phyloP scores from a whole-genome alignment of 2,113 vertebrate species.

The Pomatostomus ruficeps region DNA sequence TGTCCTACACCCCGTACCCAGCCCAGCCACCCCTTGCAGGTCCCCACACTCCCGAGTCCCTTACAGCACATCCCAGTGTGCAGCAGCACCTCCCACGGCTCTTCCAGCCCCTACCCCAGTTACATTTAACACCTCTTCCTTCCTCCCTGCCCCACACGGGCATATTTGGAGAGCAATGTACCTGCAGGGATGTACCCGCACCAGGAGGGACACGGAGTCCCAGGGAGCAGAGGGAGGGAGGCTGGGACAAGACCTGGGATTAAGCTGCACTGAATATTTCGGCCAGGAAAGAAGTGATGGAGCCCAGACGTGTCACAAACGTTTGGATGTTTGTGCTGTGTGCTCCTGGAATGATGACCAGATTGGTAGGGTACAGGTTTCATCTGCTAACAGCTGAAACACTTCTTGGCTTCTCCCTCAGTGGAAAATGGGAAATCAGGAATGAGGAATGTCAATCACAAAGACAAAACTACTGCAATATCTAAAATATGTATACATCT shows the following conservation, averaged over 20 bases:
- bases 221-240: neutral
- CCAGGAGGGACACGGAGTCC: neutral
- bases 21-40: neutral
- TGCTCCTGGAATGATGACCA: neutral
- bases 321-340: neutral
- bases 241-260: neutral
- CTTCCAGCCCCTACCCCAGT: neutral
- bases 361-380: neutral
- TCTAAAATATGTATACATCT: neutral
- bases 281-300: neutral
- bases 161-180: fast-evolving
- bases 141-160: neutral
- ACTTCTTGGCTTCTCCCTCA: neutral
- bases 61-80: neutral
- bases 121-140: neutral
- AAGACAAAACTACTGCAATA: neutral
- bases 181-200: neutral
- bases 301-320: neutral
- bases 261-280: neutral
- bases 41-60: neutral
- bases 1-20: neutral
- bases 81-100: neutral
- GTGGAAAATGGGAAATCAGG: neutral
- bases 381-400: neutral
- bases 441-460: neutral